Conservation (phyloP, 2,888 invertebrate genomes). For the Koerneria pararmatus region DNA sequence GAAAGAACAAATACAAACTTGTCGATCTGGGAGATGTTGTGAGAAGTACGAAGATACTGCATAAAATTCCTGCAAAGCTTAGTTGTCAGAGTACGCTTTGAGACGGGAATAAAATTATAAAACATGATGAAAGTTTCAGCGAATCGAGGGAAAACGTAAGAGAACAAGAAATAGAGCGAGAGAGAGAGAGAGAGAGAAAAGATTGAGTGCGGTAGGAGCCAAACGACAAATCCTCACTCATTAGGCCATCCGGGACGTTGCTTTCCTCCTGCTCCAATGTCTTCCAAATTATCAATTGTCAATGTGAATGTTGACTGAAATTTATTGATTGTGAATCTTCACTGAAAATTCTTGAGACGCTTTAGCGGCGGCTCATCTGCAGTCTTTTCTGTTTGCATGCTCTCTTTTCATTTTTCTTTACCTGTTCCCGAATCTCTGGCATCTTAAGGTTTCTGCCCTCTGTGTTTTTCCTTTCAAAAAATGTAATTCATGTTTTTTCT, state of each 20-base stretch:
- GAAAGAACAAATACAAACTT: no score
- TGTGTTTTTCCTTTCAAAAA: no score
- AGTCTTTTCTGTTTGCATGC: no score
- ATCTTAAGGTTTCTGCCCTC: no score
- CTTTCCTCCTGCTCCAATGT: slow-evolving; percentile 13
- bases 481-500: no score
- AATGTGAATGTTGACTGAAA: slow-evolving; percentile 51
- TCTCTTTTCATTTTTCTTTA: no score
- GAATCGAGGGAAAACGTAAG: neutral
- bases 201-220: no score
- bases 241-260: slow-evolving; percentile 32
- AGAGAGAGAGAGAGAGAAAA: no score
- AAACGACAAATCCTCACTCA: slow-evolving; percentile 35
- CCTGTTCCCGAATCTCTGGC: no score
- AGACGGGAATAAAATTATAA: neutral
- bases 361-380: no score
- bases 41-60: slow-evolving; percentile 58
- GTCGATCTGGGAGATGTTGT: slow-evolving; percentile 65
- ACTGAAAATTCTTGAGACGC: slow-evolving; percentile 1
- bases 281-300: slow-evolving; percentile 36
- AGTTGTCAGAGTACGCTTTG: neutral
- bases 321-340: neutral
- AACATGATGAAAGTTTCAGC: neutral
- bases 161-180: slow-evolving; percentile 9
- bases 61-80: slow-evolving; percentile 16